Evolutionary conservation across 2,797 vertebrate species (phyloP).

Genomic region (Syngnathus acus): DNA sequence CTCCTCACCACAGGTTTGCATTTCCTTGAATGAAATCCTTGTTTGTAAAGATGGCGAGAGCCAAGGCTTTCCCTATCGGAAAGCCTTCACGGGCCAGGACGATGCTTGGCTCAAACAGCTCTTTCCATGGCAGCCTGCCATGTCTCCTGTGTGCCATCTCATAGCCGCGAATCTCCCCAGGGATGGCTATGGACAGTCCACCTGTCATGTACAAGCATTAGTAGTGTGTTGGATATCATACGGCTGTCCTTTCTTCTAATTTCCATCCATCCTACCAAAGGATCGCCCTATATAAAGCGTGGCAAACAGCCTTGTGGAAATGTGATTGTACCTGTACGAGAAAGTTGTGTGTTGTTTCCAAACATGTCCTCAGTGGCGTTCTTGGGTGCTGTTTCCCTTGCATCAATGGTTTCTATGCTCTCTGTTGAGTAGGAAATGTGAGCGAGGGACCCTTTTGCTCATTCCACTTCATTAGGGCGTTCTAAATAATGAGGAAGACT

Average conservation of each 20-base stretch:
- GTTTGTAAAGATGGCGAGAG: slow-evolving; percentile 67
- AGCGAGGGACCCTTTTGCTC: slow-evolving; percentile 3
- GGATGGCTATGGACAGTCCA: slow-evolving; percentile 88
- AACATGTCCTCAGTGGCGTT: slow-evolving; percentile 76
- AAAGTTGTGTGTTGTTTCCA: slow-evolving; percentile 75
- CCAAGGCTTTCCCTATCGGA: slow-evolving; percentile 78
- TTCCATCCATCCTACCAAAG: background rate
- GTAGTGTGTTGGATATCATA: slow-evolving; percentile 11
- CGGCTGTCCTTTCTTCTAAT: background rate
- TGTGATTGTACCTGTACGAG: slow-evolving; percentile 71
- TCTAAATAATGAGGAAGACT: slow-evolving; percentile 9
- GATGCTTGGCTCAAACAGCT: slow-evolving; percentile 89
- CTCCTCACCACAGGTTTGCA: slow-evolving; percentile 77
- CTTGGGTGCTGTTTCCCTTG: slow-evolving; percentile 85
- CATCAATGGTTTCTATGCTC: slow-evolving; percentile 85
- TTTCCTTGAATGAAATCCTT: slow-evolving; percentile 67
- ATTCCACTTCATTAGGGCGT: background rate
- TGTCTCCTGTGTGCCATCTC: slow-evolving; percentile 87
- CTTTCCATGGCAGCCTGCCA: slow-evolving; percentile 85
- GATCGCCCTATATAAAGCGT: too few relatives aligned
- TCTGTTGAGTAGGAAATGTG: slow-evolving; percentile 52
- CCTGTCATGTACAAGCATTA: slow-evolving; percentile 62
- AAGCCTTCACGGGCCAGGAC: slow-evolving; percentile 85
- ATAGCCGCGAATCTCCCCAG: slow-evolving; percentile 91
- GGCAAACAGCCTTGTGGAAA: background rate